Percentiles rank a stretch among this genome's conserved stretches.
These are phyloP conservation scores for Metaphire vulgaris DNA, from an alignment of 1,140 invertebrate genomes.

Conservation along the genomic window DNA sequence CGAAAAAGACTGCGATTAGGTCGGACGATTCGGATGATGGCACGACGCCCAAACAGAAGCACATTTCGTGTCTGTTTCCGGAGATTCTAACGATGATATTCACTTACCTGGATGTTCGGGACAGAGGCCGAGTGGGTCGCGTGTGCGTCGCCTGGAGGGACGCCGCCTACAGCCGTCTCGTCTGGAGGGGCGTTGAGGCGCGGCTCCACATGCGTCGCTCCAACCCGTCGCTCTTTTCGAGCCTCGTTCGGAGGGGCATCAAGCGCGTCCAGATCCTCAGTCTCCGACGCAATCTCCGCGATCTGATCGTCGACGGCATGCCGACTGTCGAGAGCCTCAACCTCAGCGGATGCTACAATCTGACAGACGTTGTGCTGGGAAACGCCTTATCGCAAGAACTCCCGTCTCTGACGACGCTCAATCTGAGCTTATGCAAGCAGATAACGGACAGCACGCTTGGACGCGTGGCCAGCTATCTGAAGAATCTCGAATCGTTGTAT, in stretches of 20 bases:
- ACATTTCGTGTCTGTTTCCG: slow-evolving; percentile 83
- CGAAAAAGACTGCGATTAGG: background rate
- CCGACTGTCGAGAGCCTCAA: slow-evolving; percentile 80
- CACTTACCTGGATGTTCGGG: slow-evolving; percentile 75
- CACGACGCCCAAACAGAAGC: slow-evolving; percentile 45
- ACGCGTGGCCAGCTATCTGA: slow-evolving; percentile 74
- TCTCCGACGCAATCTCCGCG: slow-evolving; percentile 70
- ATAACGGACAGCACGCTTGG: slow-evolving; percentile 77
- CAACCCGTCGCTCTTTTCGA: slow-evolving; percentile 73
- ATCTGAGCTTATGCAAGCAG: slow-evolving; percentile 88
- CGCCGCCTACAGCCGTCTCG: slow-evolving; percentile 75
- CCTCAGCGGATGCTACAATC: slow-evolving; percentile 84
- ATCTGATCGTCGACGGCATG: slow-evolving; percentile 73
- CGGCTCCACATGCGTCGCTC: slow-evolving; percentile 76
- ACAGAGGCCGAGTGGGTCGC: slow-evolving; percentile 80
- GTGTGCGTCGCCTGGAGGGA: slow-evolving; percentile 83
- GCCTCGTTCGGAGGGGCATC: slow-evolving; percentile 77
- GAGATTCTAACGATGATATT: slow-evolving; percentile 88
- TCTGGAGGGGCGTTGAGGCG: slow-evolving; percentile 87
- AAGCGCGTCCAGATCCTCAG: slow-evolving; percentile 81
- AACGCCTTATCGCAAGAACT: slow-evolving; percentile 70
- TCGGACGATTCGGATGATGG: background rate
- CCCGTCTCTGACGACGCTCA: slow-evolving; percentile 67
- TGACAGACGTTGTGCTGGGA: slow-evolving; percentile 73
- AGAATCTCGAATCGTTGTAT: slow-evolving; percentile 77